Evolutionary conservation across 2,113 vertebrate species (phyloP), one percentile per base, ranked within the genome.

Genomic region (Agelaius phoeniceus): DNA sequence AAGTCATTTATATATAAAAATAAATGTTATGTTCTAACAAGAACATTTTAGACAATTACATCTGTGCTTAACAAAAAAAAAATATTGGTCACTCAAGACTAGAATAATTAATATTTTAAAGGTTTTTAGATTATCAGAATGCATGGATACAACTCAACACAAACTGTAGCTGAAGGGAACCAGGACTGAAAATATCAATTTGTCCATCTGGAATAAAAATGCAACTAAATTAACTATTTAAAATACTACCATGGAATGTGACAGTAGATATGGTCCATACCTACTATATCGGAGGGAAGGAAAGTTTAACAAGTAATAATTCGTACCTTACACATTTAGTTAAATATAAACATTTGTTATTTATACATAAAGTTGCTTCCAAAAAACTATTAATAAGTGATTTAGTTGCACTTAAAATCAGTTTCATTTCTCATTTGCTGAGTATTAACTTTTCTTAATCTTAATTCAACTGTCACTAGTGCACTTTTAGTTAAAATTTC

Each of bases 321-420:
- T 97, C 97, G 98, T 98, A 98, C 98, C 98, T 98, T 98, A 98
- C 97, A 98, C 97, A 97, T 98, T 98, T 98, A 98, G 98, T 98
- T 98, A 98, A 98, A 98, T 98, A 98, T 98, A 98, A 98, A 98
- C 98, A 98, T 98, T 98, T 98, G 98, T 98, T 98, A 98, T 98
- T 98, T 98, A 97, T 98, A 98, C 98, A 98, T 98, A 98, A 98
- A 98, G 98, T 96, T 66, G 97, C 93, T 98, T 98, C 97, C 97
- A 97, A 97, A 98, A 98, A 98, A 98, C 98, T 98, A 98, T 98
- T 98, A 98, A 98, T 98, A 98, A 98, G 98, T 97, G 97, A 98
- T 98, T 98, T 98, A 98, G 98, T 98, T 98, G 97, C 97, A 98
- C 95, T 98, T 98, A 97, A 97, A 97, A 97, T 97, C 97, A 97